Percentiles rank a stretch among this genome's conserved stretches.
Conservation (phyloP, 92 coral and sea anemone genomes). For the Actinostola sp. region DNA sequence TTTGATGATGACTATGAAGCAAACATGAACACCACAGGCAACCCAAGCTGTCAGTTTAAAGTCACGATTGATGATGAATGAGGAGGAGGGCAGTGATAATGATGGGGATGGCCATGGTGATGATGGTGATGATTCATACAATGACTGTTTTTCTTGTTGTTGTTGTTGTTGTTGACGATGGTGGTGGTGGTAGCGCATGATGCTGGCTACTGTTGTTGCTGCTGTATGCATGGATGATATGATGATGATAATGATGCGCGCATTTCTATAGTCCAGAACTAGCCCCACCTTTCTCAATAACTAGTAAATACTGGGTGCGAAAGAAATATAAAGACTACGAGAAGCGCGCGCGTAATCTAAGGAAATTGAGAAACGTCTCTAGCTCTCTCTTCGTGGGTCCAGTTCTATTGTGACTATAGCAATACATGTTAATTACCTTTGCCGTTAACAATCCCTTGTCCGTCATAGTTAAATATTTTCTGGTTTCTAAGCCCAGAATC, state of each 20-base stretch:
- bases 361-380: too few species aligned
- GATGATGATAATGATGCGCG: background rate
- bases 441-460: constrained; percentile 61
- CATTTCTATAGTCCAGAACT: too few species aligned
- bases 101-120: background rate
- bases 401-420: background rate
- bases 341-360: too few species aligned
- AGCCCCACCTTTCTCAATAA: too few species aligned
- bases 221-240: background rate
- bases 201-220: background rate
- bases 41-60: too few species aligned
- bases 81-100: background rate
- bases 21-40: too few species aligned
- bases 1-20: background rate
- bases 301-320: too few species aligned
- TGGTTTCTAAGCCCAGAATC: constrained; percentile 63
- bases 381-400: too few species aligned
- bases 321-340: too few species aligned
- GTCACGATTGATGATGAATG: background rate
- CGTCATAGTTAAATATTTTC: constrained; percentile 53
- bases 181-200: background rate
- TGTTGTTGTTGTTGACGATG: background rate
- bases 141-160: too few species aligned
- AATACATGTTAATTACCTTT: constrained; percentile 39
- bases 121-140: too few species aligned